Evolutionary conservation across 2,888 invertebrate species (phyloP).

Genomic region (Tachystola acroxantha): DNA sequence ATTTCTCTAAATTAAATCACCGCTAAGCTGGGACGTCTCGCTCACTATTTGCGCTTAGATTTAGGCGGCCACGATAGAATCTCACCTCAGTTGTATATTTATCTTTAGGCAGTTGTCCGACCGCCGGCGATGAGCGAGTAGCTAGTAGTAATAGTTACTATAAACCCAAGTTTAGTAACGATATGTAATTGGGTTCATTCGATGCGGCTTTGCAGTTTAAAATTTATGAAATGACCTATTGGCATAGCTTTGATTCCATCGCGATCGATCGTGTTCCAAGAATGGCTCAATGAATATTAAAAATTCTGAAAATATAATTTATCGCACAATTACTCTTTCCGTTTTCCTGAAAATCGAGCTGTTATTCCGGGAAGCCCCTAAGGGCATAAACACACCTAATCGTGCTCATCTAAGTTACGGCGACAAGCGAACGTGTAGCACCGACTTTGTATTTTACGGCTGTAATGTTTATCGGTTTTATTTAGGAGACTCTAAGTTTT

Average conservation of each 20-base stretch:
- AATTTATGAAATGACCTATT: neutral
- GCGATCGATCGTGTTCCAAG: neutral
- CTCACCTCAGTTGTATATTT: no score
- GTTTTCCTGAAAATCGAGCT: constrained; percentile 5
- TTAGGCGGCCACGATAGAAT: no score
- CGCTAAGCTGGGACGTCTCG: no score
- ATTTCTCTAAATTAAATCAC: no score
- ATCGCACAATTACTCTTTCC: constrained; percentile 8
- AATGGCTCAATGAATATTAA: neutral
- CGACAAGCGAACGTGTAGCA: constrained; percentile 18
- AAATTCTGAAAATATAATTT: neutral
- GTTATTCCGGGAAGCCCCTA: constrained; percentile 9
- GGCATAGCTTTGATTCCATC: neutral
- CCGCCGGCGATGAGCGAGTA: no score
- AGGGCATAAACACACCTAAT: constrained; percentile 17
- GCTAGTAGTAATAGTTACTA: no score
- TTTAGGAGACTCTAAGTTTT: constrained; percentile 14
- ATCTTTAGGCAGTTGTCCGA: no score
- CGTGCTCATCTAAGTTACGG: constrained; percentile 20
- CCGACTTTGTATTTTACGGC: constrained; percentile 21
- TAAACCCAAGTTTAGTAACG: no score
- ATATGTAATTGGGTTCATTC: no score
- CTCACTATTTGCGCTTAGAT: no score
- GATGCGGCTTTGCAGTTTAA: no score
- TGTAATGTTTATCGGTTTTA: constrained; percentile 19